phyloP scores from a whole-genome alignment of 2,113 vertebrate genomes.

The Sisor rabdophorus region DNA sequence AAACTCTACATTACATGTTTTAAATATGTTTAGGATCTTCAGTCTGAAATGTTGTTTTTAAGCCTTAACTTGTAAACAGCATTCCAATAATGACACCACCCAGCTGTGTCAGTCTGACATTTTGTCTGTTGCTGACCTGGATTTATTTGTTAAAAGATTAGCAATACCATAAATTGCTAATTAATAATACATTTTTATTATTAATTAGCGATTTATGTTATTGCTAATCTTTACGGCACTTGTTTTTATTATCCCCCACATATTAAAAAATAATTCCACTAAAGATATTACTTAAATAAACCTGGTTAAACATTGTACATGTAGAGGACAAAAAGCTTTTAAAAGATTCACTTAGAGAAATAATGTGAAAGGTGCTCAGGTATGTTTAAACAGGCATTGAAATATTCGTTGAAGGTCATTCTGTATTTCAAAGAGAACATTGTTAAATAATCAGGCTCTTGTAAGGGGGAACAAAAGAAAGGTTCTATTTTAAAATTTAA shows the following conservation, averaged over 20 bases:
- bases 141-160: background rate
- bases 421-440: slow-evolving; percentile 37
- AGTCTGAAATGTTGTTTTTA: background rate
- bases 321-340: background rate
- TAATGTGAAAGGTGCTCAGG: slow-evolving; percentile 59
- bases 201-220: no score
- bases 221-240: no score
- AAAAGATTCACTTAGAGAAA: slow-evolving; percentile 25
- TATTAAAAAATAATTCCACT: background rate
- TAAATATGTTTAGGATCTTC: background rate
- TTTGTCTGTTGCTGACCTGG: background rate
- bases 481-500: slow-evolving; percentile 36
- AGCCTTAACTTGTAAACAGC: slow-evolving; percentile 4
- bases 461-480: slow-evolving; percentile 37
- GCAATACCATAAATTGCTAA: no score
- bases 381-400: slow-evolving; percentile 51
- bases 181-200: no score
- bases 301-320: slow-evolving; percentile 6
- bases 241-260: background rate
- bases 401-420: slow-evolving; percentile 25
- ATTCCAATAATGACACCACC: background rate
- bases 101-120: background rate
- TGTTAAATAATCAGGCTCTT: slow-evolving; percentile 32
- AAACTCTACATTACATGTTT: background rate
- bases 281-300: background rate